These are phyloP conservation scores for Holothuria leucospilota DNA, from an alignment of 53 echinoderm and acorn worm genomes.

Conservation along the genomic window DNA sequence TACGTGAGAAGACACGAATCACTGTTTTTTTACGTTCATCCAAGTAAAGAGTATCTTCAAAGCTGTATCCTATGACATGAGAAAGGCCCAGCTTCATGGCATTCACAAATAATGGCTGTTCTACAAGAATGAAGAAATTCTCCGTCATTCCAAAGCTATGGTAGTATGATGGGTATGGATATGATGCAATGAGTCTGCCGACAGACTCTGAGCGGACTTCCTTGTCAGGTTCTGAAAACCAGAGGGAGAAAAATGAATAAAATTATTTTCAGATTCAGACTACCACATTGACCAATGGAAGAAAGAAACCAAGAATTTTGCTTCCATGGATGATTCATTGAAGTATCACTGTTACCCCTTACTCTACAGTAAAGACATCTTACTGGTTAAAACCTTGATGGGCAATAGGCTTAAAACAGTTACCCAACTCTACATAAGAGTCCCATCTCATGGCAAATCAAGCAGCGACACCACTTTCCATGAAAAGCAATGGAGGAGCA, in stretches of 20 bases:
- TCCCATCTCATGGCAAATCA: too few relatives aligned
- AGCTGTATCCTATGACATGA: constrained; percentile 37
- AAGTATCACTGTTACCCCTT: too few relatives aligned
- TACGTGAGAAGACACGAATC: constrained; percentile 62
- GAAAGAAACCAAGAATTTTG: too few relatives aligned
- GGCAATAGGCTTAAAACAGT: too few relatives aligned
- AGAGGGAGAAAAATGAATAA: background rate
- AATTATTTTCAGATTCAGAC: too few relatives aligned
- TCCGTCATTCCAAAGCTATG: constrained; percentile 77
- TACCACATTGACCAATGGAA: too few relatives aligned
- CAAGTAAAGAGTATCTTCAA: constrained; percentile 56
- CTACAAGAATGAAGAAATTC: constrained; percentile 65
- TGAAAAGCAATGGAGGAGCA: too few relatives aligned
- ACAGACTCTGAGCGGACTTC: background rate
- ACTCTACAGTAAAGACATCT: too few relatives aligned
- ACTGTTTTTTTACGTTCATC: constrained; percentile 58
- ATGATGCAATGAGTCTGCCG: constrained; percentile 22
- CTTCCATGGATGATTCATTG: too few relatives aligned
- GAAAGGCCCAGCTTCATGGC: constrained; percentile 43
- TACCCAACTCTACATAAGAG: too few relatives aligned
- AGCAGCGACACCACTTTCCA: too few relatives aligned
- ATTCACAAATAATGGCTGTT: constrained; percentile 68
- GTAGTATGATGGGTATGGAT: constrained; percentile 64
- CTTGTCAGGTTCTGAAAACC: constrained; percentile 6
- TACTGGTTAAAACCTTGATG: too few relatives aligned